phyloP scores from a whole-genome alignment of 2,797 vertebrate species.

The Rhadinocentrus ornatus region DNA sequence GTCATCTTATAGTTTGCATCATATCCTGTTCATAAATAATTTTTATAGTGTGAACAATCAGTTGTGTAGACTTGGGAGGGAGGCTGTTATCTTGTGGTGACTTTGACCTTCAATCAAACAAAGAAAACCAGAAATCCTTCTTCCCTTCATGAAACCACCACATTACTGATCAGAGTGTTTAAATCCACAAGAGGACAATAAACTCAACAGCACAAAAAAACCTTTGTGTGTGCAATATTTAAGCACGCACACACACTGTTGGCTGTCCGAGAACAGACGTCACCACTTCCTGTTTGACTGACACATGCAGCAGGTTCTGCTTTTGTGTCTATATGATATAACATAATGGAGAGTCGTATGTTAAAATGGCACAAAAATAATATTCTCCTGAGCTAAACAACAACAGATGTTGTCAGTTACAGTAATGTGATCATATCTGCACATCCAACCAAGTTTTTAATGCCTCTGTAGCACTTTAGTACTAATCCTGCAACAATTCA shows the following conservation, averaged over 20 bases:
- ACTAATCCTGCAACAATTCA: not conserved
- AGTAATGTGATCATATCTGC: not conserved
- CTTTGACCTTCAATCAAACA: slow-evolving; percentile 21
- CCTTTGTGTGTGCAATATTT: not conserved
- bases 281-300: slow-evolving; percentile 48
- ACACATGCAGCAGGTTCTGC: slow-evolving; percentile 32
- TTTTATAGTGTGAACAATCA: not conserved
- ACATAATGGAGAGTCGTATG: slow-evolving; percentile 11
- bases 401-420: slow-evolving; percentile 27
- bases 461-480: not conserved
- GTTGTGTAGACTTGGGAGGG: not conserved
- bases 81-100: not conserved
- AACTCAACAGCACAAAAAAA: not conserved
- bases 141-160: slow-evolving; percentile 21
- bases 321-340: slow-evolving; percentile 9
- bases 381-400: slow-evolving; percentile 28
- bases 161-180: not conserved
- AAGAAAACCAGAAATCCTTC: slow-evolving; percentile 17
- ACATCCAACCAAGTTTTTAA: not conserved
- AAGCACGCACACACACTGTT: not conserved
- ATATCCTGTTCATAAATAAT: not conserved
- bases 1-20: not conserved
- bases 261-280: slow-evolving; percentile 58
- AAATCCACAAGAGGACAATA: slow-evolving; percentile 5
- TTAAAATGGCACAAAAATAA: slow-evolving; percentile 45